These are phyloP conservation scores for Planiliza haematocheilus DNA, from an alignment of 2,113 vertebrate genomes.

Conservation along the genomic window DNA sequence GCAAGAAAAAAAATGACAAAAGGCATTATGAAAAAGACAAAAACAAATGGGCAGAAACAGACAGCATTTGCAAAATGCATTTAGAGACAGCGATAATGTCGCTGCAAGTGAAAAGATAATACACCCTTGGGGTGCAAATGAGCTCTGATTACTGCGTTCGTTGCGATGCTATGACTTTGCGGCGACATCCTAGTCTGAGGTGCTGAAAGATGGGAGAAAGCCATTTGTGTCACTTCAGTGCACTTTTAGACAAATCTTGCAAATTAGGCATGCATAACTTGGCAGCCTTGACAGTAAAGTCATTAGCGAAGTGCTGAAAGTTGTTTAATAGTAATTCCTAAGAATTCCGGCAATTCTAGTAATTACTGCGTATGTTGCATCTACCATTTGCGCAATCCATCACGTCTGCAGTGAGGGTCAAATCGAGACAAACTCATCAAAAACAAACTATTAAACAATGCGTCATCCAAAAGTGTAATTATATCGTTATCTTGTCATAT, in stretches of 20 bases:
- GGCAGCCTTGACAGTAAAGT: constrained; percentile 31
- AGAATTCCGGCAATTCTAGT: constrained; percentile 40
- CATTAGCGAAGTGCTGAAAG: constrained; percentile 39
- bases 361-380: constrained; percentile 1
- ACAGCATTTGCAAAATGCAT: not conserved
- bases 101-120: constrained; percentile 31
- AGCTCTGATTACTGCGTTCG: constrained; percentile 39
- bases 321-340: constrained; percentile 10
- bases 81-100: constrained; percentile 32
- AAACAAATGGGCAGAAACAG: not conserved
- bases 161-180: constrained; percentile 39
- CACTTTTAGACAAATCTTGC: constrained; percentile 32
- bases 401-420: not conserved
- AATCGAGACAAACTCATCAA: not conserved
- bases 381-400: not conserved
- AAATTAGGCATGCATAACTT: constrained; percentile 40
- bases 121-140: constrained; percentile 34
- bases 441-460: not conserved
- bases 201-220: constrained; percentile 39
- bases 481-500: too few species aligned
- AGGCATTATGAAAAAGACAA: not conserved
- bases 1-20: not conserved
- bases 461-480: not conserved
- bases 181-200: constrained; percentile 25
- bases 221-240: constrained; percentile 42